Evolutionary conservation across 2,797 vertebrate genomes (phyloP), one percentile per base, ranked within the genome.

Genomic region (Chloroceryle inda): DNA sequence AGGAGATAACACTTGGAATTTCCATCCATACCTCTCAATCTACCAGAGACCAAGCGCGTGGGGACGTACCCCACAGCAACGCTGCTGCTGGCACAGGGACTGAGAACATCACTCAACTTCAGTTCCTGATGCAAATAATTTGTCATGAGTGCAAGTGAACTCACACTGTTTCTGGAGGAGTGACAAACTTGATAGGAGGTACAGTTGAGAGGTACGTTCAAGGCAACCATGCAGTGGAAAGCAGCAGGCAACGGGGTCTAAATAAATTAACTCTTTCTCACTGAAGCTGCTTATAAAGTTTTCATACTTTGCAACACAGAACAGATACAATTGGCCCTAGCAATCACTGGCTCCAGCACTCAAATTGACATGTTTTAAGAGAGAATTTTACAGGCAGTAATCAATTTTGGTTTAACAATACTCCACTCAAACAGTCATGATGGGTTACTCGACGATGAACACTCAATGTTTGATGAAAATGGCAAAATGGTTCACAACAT

Each of bases 261-360:
- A 94, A 81, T 67, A 86, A 87, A 24, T 88, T 89, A 95, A 90
- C 69, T 52, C 61, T 44, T 94, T 86, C 81, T 88, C 44, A 92
- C 38, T 27, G 33, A 94, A 93, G 84, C 72, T 87, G 92, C 52
- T 86, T 86, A 49, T 73, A 50, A 92, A 97, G 94, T 94, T 98
- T 98, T 98, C 97, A 98, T 97, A 98, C 97, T 98, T 98, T 98
- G 98, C 98, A 98, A 98, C 97, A 97, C 89, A 83, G 64, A 89
- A 94, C 91, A 96, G 89, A 85, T 61, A 81, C 55, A 97, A 89
- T n/a, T 18, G 16, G 38, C 75, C 69, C 96, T 94, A 68, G 45
- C n/a, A 73, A 87, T 90, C 63, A 73, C 40, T 90, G 94, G 42
- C 89, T 95, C 77, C 92, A 95, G 81, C 44, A 95, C 53, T 94